These are phyloP conservation scores for Operophtera brumata DNA, from an alignment of 2,888 invertebrate genomes.

Conservation along the genomic window DNA sequence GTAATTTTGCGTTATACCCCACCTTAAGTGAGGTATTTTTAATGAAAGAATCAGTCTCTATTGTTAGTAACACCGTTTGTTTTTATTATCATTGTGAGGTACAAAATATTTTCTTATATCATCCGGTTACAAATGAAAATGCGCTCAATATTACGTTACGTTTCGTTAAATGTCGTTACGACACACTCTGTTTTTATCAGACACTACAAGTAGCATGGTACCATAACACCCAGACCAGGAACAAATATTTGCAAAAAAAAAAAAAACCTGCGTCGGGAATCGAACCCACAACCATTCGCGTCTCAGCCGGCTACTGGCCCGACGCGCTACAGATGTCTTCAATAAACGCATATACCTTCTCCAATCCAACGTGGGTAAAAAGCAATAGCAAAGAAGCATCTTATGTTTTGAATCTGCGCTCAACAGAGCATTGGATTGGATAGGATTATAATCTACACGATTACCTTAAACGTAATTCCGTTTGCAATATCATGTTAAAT, in stretches of 20 bases:
- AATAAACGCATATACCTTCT: no score
- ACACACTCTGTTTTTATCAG: slow-evolving; percentile 9
- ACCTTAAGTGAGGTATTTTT: neutral
- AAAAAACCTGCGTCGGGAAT: no score
- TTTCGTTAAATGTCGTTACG: slow-evolving; percentile 6
- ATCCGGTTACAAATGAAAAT: slow-evolving; percentile 7
- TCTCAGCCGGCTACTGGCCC: no score
- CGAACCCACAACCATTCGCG: no score
- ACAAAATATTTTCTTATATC: neutral
- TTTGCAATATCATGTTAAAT: slow-evolving; percentile 18
- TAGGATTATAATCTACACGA: slow-evolving; percentile 11
- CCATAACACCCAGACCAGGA: no score
- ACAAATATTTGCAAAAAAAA: no score
- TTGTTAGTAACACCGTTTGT: neutral
- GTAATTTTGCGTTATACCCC: no score
- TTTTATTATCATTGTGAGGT: neutral
- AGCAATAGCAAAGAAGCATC: neutral
- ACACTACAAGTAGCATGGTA: no score
- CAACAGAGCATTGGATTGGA: slow-evolving; percentile 11
- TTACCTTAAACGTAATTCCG: slow-evolving; percentile 12
- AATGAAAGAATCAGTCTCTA: neutral
- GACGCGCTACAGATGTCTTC: no score
- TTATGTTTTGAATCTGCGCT: slow-evolving; percentile 4
- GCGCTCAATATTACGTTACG: slow-evolving; percentile 3
- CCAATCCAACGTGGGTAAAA: no score